Conservation (phyloP, 1,140 invertebrate genomes). For the Drosophila tani region DNA sequence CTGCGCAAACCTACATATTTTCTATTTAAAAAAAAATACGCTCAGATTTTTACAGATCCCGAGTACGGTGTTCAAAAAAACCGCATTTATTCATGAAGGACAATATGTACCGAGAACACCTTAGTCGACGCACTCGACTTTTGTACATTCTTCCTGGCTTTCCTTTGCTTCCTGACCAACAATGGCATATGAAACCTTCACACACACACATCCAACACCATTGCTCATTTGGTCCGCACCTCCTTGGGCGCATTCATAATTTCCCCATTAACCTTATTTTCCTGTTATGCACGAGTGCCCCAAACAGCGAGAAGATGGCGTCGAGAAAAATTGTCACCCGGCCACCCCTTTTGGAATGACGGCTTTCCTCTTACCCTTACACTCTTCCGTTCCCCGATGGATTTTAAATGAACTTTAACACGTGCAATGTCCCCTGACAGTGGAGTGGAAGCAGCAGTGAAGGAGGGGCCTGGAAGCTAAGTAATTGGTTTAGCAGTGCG, state of each 20-base stretch:
- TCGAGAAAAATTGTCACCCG: conserved; percentile 65
- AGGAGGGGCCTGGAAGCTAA: conserved; percentile 55
- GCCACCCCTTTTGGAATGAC: conserved; percentile 27
- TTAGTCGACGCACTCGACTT: neutral
- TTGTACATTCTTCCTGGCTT: neutral
- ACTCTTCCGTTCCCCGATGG: conserved; percentile 58
- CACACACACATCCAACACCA: conserved; percentile 13
- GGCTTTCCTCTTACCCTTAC: conserved; percentile 13
- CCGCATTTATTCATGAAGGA: neutral
- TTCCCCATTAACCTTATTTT: conserved; percentile 78
- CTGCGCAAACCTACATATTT: too few relatives aligned
- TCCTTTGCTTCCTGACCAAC: conserved; percentile 44
- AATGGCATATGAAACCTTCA: conserved; percentile 73
- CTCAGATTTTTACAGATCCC: neutral
- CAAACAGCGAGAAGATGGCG: conserved; percentile 31
- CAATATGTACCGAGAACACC: neutral
- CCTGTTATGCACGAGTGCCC: conserved; percentile 74
- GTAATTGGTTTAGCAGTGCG: conserved; percentile 72
- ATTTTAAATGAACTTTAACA: conserved; percentile 83
- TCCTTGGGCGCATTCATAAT: conserved; percentile 74
- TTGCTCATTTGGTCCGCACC: conserved; percentile 35
- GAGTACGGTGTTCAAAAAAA: neutral
- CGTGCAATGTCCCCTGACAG: conserved; percentile 58
- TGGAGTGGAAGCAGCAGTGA: neutral
- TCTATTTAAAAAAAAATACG: neutral